Conservation (phyloP, 1,140 invertebrate species). For the Ptiloglossa arizonensis region DNA sequence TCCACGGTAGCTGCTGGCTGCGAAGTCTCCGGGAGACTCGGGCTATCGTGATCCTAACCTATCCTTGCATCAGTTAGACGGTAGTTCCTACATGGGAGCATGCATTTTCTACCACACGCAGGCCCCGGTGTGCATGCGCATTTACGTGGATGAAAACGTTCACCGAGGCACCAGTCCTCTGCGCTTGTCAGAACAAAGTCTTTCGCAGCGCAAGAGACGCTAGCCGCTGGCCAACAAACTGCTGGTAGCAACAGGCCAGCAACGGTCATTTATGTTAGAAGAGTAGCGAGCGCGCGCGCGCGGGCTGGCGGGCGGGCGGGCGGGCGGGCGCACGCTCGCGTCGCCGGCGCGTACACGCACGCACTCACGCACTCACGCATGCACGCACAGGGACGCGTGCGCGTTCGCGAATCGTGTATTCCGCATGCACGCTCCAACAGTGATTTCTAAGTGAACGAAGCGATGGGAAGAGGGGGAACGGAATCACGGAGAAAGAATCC, state of each 20-base stretch:
- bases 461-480: background rate
- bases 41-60: constrained; percentile 54
- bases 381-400: constrained; percentile 32
- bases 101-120: constrained; percentile 43
- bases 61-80: constrained; percentile 51
- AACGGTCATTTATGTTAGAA: constrained; percentile 62
- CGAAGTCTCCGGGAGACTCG: constrained; percentile 13
- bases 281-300: constrained; percentile 8
- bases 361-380: background rate
- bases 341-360: no score
- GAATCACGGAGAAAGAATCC: constrained; percentile 62
- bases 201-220: constrained; percentile 40
- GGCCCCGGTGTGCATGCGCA: background rate
- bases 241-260: constrained; percentile 60
- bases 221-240: constrained; percentile 59
- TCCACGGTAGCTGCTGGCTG: constrained; percentile 35
- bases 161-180: constrained; percentile 2
- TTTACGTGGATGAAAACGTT: constrained; percentile 53
- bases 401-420: constrained; percentile 57
- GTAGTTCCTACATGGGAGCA: constrained; percentile 55
- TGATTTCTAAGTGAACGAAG: constrained; percentile 53
- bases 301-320: no score
- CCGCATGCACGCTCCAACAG: constrained; percentile 46
- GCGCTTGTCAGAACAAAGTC: constrained; percentile 56
- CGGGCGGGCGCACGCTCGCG: no score